A percentile compares a stretch with the other conserved stretches of the same genome.
These are phyloP conservation scores for Brachyptera putata DNA, from an alignment of 2,888 invertebrate genomes.

Conservation along the genomic window DNA sequence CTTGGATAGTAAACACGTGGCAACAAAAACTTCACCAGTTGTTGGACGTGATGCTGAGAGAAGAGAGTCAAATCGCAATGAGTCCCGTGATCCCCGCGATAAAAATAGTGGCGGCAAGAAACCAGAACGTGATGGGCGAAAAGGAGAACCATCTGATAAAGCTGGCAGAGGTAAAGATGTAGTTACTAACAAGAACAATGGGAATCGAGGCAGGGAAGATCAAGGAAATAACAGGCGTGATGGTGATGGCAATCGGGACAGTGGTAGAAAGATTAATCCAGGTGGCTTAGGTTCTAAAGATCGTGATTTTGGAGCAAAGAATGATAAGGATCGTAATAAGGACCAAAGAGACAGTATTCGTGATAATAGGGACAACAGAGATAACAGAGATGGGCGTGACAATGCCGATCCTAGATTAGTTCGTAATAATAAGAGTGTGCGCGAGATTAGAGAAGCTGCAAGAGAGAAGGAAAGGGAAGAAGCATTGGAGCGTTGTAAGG, in stretches of 20 bases:
- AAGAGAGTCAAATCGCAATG: slow-evolving; percentile 23
- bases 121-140: slow-evolving; percentile 21
- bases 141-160: slow-evolving; percentile 21
- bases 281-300: no score
- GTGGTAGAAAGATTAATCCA: slow-evolving; percentile 25
- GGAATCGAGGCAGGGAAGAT: slow-evolving; percentile 22
- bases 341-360: slow-evolving; percentile 18
- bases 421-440: slow-evolving; percentile 31
- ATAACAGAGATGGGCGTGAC: slow-evolving; percentile 18
- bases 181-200: slow-evolving; percentile 6
- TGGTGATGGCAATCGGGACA: slow-evolving; percentile 2
- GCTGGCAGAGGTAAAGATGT: slow-evolving; percentile 22
- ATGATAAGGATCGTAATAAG: slow-evolving; percentile 28
- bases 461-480: slow-evolving; percentile 62
- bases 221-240: slow-evolving; percentile 16
- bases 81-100: slow-evolving; percentile 24
- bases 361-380: slow-evolving; percentile 21
- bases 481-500: slow-evolving; percentile 61
- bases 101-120: slow-evolving; percentile 27
- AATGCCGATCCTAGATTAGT: slow-evolving; percentile 24
- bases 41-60: slow-evolving; percentile 18
- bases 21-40: slow-evolving; percentile 26
- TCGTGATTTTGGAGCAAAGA: slow-evolving; percentile 27
- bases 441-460: slow-evolving; percentile 48
- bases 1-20: slow-evolving; percentile 22